Base-by-base conservation (phyloP, 2,113 vertebrate species). In the Rhynchomys soricoides region DNA sequence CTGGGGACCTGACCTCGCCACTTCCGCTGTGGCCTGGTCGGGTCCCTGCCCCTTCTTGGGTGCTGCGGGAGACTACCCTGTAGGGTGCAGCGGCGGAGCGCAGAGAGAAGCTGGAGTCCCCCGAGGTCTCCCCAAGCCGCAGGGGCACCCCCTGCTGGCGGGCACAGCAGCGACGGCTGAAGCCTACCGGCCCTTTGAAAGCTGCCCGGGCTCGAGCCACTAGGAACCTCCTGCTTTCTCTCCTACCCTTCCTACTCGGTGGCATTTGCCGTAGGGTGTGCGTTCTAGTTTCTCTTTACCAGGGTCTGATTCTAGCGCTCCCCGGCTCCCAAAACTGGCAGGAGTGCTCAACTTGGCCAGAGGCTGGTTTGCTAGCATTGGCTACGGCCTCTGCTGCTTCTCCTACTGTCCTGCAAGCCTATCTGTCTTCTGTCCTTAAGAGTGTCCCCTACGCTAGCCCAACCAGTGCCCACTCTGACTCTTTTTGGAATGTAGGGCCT, bases 81-180 rank as follows among this genome's bases (percentile, higher is more conserved):
- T 74, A 5, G 21, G 74, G 83, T 55, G 86, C 62, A 24, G 81
- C 37, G 4, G 43, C 24, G 48, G 70, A 55, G 55, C 91, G 16
- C 22, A 78, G 62, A 57, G 43, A 93, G 13, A 31, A 26, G 19
- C 85, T 4, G 15, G 77, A 75, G 75, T 92, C 81, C 85, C 91
- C 62, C 62, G n/a, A n/a, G 83, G 90, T 79, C 93, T 97, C 95
- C 92, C 95, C 50, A 43, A 70, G 77, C 92, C n/a, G 45, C 92
- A 73, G 93, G 96, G 96, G 66, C 96, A 95, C 92, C 97, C 96
- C 34, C 97, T 96, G 88, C 96, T 75, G 97, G 96, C 52, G 70
- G 93, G 95, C 66, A 85, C 78, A 37, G 83, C 22, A 45, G 62
- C 89, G 71, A 40, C 1, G 37, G 37, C 64, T 29, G 50, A 45